Base-by-base conservation (phyloP, 1,140 invertebrate genomes). In the Stegodyphus dumicola region DNA sequence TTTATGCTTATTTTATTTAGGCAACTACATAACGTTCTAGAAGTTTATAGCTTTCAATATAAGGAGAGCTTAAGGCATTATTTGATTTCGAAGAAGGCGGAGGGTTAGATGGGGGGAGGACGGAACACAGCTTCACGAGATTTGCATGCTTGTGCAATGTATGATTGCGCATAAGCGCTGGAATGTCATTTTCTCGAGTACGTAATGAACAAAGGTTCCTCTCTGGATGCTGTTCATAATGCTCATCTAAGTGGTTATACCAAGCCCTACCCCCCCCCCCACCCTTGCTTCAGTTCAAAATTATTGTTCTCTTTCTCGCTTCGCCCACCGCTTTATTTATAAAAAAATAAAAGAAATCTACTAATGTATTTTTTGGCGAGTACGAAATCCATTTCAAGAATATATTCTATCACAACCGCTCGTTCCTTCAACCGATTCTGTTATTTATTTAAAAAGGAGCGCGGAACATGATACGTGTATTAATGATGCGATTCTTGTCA, bases 11-110 rank as follows among this genome's bases (percentile, higher is more conserved):
- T 64, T 77, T 70, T 80, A 80, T 71, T 80, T 80, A 80, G 51
- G 51, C 54, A 71, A 67, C 67, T 71, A 71, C 67, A 71, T 81
- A 81, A 81, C 70, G 11, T 51, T 52, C 70, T 7, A 65, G 70
- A 81, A 66, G 79, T 81, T 81, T 81, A 81, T 81, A 81, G 79
- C 79, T 74, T 81, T 81, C 79, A 81, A 74, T 81, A 74, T 81
- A 60, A 71, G 75, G 60, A 52, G 52, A 65, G 77, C 65, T 69
- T 78, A 74, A 81, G 79, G 79, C 56, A 73, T 81, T 81, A 81
- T 81, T 81, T 74, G 79, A 81, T 81, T 81, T 74, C 70, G 17
- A 69, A 78, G 71, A 51, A 52, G 51, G 51, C 6, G 18, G 11
- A 7, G 54, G 53, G 9, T 15, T n/a, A 67, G 65, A 2, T n/a